Conservation (phyloP, 2,797 vertebrate genomes). For the Neosilurus mollespiculum region DNA sequence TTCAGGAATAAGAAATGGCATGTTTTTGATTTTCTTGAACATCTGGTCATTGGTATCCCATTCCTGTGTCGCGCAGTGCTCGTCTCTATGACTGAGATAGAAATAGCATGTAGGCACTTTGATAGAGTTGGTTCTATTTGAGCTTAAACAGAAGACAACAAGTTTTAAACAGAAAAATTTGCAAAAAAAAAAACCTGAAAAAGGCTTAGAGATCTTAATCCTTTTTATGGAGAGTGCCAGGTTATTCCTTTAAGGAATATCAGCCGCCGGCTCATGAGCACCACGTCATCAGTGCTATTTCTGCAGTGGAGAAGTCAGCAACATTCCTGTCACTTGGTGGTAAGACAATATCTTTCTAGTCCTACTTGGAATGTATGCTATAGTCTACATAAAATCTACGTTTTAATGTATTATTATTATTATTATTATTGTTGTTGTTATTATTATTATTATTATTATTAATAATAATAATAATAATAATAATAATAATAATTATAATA, state of each 20-base stretch:
- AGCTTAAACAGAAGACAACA: not conserved
- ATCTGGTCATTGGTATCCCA: conserved; percentile 40
- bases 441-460: too few relatives aligned
- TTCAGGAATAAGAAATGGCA: conserved; percentile 70
- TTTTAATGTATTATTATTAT: not conserved
- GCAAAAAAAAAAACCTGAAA: not conserved
- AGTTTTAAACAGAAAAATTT: not conserved
- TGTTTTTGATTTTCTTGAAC: conserved; percentile 13
- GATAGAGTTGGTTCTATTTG: not conserved
- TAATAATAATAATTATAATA: too few relatives aligned
- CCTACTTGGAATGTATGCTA: not conserved
- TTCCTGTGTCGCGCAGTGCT: not conserved
- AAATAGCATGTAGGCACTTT: not conserved
- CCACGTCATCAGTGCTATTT: conserved; percentile 73
- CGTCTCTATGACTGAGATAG: not conserved
- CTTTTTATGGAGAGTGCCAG: not conserved
- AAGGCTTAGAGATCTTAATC: not conserved
- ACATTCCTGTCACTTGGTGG: conserved; percentile 32
- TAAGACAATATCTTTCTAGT: conserved; percentile 12
- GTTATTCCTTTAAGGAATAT: not conserved
- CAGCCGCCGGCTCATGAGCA: conserved; percentile 40
- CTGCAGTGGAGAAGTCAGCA: conserved; percentile 60
- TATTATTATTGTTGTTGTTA: too few relatives aligned
- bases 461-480: too few relatives aligned
- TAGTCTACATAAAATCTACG: not conserved